Conservation (phyloP, 1,140 invertebrate species). For the Mizuhopecten yessoensis region DNA sequence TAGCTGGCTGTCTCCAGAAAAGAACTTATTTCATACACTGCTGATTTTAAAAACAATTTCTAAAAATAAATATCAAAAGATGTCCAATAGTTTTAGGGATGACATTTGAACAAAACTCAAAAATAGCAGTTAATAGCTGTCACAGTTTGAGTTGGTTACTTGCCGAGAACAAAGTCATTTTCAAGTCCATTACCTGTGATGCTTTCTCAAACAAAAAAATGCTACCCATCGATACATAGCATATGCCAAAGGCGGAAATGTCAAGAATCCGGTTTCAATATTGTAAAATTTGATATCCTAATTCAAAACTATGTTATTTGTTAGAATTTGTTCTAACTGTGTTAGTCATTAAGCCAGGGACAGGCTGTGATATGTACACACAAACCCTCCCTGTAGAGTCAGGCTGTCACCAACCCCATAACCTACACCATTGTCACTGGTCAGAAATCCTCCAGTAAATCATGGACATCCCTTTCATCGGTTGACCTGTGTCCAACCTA, state of each 20-base stretch:
- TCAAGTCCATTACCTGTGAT: conserved; percentile 13
- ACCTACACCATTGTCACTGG: neutral
- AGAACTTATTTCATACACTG: no score
- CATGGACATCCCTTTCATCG: conserved; percentile 2
- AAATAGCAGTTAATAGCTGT: no score
- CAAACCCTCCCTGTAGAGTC: neutral
- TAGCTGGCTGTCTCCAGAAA: no score
- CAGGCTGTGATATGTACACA: neutral
- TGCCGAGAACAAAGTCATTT: neutral
- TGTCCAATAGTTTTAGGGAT: no score
- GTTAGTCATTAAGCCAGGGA: neutral
- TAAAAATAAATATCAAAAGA: no score
- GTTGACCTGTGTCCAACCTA: conserved; percentile 1
- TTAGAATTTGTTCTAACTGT: conserved; percentile 15
- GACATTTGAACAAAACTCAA: no score
- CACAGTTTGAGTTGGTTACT: neutral
- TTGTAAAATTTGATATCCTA: conserved; percentile 27
- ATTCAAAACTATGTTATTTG: conserved; percentile 2
- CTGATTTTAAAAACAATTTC: no score
- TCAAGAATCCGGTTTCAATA: neutral
- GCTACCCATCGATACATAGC: neutral
- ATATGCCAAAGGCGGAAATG: conserved; percentile 1
- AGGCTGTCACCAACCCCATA: conserved; percentile 5
- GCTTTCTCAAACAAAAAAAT: neutral
- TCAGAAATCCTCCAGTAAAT: conserved; percentile 26